Base-by-base conservation (phyloP, 2,113 vertebrate genomes). In the Crotophaga sulcirostris region DNA sequence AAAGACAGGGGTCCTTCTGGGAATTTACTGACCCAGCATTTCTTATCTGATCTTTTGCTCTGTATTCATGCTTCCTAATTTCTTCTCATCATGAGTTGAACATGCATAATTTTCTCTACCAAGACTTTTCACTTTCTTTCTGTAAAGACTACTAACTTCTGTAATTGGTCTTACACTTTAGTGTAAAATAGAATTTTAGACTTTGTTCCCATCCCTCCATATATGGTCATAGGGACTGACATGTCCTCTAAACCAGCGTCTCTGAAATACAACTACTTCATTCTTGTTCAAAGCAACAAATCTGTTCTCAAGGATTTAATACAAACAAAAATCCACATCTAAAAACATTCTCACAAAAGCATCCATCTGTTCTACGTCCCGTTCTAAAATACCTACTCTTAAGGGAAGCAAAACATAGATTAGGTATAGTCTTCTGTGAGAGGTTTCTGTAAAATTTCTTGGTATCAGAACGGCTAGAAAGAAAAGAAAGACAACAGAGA, bases 71-170 rank as follows among this genome's bases (percentile, higher is more conserved):
- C 55, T 73, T 66, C 45, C 25, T 31, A 28, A 67, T 59, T 87
- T 75, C 56, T 82, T 72, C 58, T 68, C 36, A 78, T 60, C 26
- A 73, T 42, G 25, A 68, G 21, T 25, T n/a, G 34, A 82, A 36
- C 6, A 72, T 2, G 16, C 1, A 3, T n/a, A 20, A 5, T 23
- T 17, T 31, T 79, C 40, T 66, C 33, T 23, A 31, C 0, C 40
- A 51, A 26, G 45, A 49, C 78, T 70, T 47, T 52, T 16, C 58
- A 68, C 16, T 58, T 40, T 15, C 21, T 1, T 92, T 85, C 36
- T 28, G 7, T n/a, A 74, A 42, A 64, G 34, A 36, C 6, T 38
- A 89, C 12, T 49, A 20, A 31, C 31, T 82, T 74, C 34, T 52
- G 6, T 38, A 67, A 87, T 3, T 34, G 38, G 19, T 40, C 77